phyloP scores from a whole-genome alignment of 2,888 invertebrate genomes.

The Ochropacha duplaris region DNA sequence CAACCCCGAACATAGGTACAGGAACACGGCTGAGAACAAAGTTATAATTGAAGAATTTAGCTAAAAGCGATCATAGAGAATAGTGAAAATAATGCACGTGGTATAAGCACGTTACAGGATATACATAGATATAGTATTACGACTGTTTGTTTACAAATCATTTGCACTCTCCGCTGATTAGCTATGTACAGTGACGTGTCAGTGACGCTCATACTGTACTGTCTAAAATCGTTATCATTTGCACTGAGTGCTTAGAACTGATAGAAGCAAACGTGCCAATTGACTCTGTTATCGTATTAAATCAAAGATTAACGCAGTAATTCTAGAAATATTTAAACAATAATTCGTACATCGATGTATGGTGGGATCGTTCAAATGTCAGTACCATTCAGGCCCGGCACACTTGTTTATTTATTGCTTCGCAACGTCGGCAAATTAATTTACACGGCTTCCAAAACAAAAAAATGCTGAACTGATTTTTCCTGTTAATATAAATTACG shows the following conservation, averaged over 20 bases:
- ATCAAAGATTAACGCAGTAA: neutral
- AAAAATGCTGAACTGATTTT: neutral
- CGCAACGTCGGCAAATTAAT: neutral
- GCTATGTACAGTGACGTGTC: too few species aligned
- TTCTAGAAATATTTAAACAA: neutral
- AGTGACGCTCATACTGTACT: neutral
- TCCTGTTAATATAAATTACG: neutral
- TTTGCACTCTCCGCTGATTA: neutral
- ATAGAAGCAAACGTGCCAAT: neutral
- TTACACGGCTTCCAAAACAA: neutral
- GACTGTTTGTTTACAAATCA: neutral
- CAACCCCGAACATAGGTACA: slow-evolving; percentile 90
- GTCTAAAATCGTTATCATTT: neutral
- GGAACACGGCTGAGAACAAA: slow-evolving; percentile 83
- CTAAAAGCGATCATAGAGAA: slow-evolving; percentile 6
- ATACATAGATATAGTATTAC: neutral
- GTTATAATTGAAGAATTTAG: neutral
- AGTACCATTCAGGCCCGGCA: neutral
- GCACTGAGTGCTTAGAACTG: neutral
- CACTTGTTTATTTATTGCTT: slow-evolving; percentile 1
- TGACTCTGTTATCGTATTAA: neutral
- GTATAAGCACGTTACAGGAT: neutral
- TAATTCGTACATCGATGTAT: neutral
- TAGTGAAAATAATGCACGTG: neutral
- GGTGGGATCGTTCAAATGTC: neutral